A percentile compares a stretch with the other conserved stretches of the same genome.
Conservation (phyloP, 2,888 invertebrate genomes). For the Ernsta delagoae region DNA sequence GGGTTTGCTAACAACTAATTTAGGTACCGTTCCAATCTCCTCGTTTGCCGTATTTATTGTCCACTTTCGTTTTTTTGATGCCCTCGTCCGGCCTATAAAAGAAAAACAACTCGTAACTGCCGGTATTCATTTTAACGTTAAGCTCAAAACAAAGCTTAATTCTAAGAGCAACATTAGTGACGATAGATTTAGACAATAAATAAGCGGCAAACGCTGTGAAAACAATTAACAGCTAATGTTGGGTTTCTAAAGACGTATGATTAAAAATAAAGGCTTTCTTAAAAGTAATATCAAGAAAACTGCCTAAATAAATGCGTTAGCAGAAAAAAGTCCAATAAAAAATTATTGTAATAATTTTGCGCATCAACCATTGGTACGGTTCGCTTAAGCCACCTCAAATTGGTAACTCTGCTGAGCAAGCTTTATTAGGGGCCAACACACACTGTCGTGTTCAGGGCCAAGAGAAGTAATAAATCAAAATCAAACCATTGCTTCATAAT, state of each 20-base stretch:
- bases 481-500: too few species aligned
- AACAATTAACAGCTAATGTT: background rate
- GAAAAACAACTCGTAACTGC: constrained; percentile 77
- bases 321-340: too few species aligned
- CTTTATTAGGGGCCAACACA: too few species aligned
- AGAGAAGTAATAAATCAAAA: too few species aligned
- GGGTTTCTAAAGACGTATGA: background rate
- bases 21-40: constrained; percentile 52
- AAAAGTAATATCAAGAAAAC: too few species aligned
- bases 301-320: too few species aligned
- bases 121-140: constrained; percentile 41
- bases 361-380: too few species aligned
- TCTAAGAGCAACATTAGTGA: background rate
- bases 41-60: constrained; percentile 61
- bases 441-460: too few species aligned
- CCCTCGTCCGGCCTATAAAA: constrained; percentile 79
- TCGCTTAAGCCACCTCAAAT: too few species aligned
- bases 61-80: constrained; percentile 67
- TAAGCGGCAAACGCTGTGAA: constrained; percentile 4
- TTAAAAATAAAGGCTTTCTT: background rate
- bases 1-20: constrained; percentile 57
- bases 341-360: too few species aligned
- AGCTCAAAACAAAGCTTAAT: background rate
- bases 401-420: too few species aligned
- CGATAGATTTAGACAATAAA: constrained; percentile 3